A percentile compares a stretch with the other conserved stretches of the same genome.
These are phyloP conservation scores for Pristionchus fissidentatus DNA, from an alignment of 2,888 invertebrate genomes.

Conservation along the genomic window DNA sequence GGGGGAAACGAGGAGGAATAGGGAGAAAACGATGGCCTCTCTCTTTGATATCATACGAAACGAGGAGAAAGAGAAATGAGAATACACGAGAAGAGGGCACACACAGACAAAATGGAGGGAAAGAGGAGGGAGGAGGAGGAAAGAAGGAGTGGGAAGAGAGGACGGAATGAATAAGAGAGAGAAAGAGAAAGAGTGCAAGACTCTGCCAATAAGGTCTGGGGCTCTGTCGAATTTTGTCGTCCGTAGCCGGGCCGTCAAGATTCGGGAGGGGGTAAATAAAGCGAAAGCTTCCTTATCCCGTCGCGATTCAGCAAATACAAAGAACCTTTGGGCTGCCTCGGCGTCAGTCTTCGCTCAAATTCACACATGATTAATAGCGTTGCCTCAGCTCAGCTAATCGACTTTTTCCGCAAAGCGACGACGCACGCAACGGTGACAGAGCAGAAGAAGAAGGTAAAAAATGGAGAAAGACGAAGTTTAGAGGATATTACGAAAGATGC, in stretches of 20 bases:
- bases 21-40: conserved; percentile 24
- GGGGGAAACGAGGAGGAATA: neutral
- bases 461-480: too few species aligned
- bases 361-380: conserved; percentile 37
- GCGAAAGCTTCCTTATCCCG: conserved; percentile 13
- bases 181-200: conserved; percentile 37
- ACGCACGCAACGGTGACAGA: too few species aligned
- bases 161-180: conserved; percentile 35
- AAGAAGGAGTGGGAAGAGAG: neutral
- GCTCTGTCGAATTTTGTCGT: too few species aligned
- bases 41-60: conserved; percentile 40
- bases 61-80: conserved; percentile 40
- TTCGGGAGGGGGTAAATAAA: conserved; percentile 33
- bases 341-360: conserved; percentile 8
- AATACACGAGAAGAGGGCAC: conserved; percentile 28
- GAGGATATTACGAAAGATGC: too few species aligned
- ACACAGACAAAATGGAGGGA: neutral
- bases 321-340: neutral
- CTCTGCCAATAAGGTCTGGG: conserved; percentile 35
- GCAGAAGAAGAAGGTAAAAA: too few species aligned
- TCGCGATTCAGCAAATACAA: neutral
- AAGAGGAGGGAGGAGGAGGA: neutral
- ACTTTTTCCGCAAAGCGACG: neutral
- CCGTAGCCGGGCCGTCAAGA: neutral
- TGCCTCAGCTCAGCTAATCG: conserved; percentile 2